These are phyloP conservation scores for Panthera tigris DNA, from an alignment of 2,113 vertebrate species.

Conservation along the genomic window DNA sequence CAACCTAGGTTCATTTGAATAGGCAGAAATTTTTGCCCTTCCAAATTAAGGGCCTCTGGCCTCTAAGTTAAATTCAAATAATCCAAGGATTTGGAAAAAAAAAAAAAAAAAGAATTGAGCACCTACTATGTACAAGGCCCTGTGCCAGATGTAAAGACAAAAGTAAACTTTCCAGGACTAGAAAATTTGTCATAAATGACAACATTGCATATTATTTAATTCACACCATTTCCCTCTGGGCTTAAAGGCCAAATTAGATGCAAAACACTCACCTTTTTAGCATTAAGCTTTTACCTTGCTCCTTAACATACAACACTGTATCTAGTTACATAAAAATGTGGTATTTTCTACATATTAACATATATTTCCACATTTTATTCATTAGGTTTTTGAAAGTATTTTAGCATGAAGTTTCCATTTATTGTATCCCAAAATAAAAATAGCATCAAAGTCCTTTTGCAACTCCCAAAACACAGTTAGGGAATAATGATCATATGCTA, in stretches of 20 bases:
- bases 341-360: slow-evolving; percentile 36
- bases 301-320: background rate
- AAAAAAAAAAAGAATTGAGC: background rate
- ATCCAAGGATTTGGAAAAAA: background rate
- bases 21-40: background rate
- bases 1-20: slow-evolving; percentile 26
- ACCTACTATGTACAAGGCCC: background rate
- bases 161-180: background rate
- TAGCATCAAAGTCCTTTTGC: slow-evolving; percentile 40
- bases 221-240: background rate
- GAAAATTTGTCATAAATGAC: background rate
- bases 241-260: slow-evolving; percentile 49
- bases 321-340: slow-evolving; percentile 31
- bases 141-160: background rate
- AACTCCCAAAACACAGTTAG: slow-evolving; percentile 67
- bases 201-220: slow-evolving; percentile 40
- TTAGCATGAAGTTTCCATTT: slow-evolving; percentile 45
- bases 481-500: slow-evolving; percentile 67
- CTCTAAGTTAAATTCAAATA: slow-evolving; percentile 39
- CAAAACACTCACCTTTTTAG: slow-evolving; percentile 64
- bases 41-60: background rate
- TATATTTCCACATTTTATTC: slow-evolving; percentile 57
- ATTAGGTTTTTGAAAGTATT: slow-evolving; percentile 57
- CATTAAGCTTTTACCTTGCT: slow-evolving; percentile 33
- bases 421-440: slow-evolving; percentile 70